These are phyloP conservation scores for Eilema sororculum DNA, from an alignment of 2,888 invertebrate species.

Conservation along the genomic window DNA sequence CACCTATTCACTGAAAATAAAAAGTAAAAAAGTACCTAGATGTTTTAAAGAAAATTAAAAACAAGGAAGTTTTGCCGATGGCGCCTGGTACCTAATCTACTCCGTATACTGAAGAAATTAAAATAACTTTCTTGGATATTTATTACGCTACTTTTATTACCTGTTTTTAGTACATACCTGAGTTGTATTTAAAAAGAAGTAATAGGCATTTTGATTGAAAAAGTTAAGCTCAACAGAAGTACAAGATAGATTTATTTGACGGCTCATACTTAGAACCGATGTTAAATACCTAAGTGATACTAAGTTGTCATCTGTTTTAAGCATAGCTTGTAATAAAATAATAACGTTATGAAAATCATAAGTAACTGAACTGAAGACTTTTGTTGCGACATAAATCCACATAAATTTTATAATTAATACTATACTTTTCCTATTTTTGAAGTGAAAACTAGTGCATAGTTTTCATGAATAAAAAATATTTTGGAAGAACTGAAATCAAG, in stretches of 20 bases:
- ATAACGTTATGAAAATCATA: too few species aligned
- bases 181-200: conserved; percentile 72
- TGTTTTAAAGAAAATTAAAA: conserved; percentile 87
- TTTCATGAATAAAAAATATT: too few species aligned
- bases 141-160: conserved; percentile 82
- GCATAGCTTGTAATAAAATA: too few species aligned
- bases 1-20: conserved; percentile 82
- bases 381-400: too few species aligned
- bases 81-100: conserved; percentile 81
- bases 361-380: too few species aligned
- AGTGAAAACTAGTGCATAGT: too few species aligned
- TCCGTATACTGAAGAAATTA: conserved; percentile 86
- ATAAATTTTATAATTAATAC: too few species aligned
- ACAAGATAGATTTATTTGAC: neutral
- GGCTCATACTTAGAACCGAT: too few species aligned
- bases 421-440: too few species aligned
- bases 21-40: conserved; percentile 81
- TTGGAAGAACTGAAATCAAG: too few species aligned
- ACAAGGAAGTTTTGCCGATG: conserved; percentile 85
- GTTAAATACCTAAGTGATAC: too few species aligned
- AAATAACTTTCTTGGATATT: conserved; percentile 86
- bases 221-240: conserved; percentile 7
- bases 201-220: conserved; percentile 39
- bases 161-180: conserved; percentile 70
- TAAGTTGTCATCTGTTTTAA: too few species aligned